phyloP scores from a whole-genome alignment of 92 coral and sea anemone species.

The Phenganax marumi region DNA sequence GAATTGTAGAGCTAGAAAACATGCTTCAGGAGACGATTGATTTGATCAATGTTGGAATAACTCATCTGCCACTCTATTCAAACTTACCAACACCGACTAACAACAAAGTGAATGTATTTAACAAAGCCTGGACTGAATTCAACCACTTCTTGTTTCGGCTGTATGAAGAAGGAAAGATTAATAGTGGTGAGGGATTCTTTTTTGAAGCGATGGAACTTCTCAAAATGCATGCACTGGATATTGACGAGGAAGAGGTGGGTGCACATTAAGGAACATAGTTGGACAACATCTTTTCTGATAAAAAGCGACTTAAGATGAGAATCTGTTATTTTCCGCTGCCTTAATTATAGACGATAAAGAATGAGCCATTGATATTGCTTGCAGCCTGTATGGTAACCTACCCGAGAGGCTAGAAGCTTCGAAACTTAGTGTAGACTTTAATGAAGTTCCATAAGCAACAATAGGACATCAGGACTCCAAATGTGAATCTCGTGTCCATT shows the following conservation, averaged over 20 bases:
- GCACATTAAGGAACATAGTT: neutral
- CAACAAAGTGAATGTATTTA: slow-evolving; percentile 57
- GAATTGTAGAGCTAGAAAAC: slow-evolving; percentile 58
- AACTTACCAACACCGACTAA: slow-evolving; percentile 68
- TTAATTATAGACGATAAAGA: too few relatives aligned
- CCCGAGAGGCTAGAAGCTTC: too few relatives aligned
- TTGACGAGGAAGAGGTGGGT: slow-evolving; percentile 77
- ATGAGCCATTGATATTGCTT: too few relatives aligned
- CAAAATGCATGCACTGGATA: slow-evolving; percentile 67
- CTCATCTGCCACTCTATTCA: slow-evolving; percentile 77
- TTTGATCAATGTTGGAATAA: slow-evolving; percentile 61
- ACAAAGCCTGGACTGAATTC: slow-evolving; percentile 69
- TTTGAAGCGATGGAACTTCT: slow-evolving; percentile 74
- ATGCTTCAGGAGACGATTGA: slow-evolving; percentile 62
- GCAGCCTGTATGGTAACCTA: too few relatives aligned
- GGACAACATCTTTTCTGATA: neutral
- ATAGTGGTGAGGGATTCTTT: slow-evolving; percentile 69
- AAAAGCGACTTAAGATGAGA: too few relatives aligned
- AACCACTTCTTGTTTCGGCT: slow-evolving; percentile 69
- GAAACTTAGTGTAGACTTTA: too few relatives aligned
- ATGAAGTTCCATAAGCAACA: too few relatives aligned
- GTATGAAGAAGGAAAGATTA: slow-evolving; percentile 73
- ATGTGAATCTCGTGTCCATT: too few relatives aligned
- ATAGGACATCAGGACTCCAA: too few relatives aligned
- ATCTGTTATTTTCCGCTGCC: too few relatives aligned